A percentile compares a stretch with the other conserved stretches of the same genome.
phyloP scores from a whole-genome alignment of 2,797 vertebrate species.

The Enteromius argenteus region DNA sequence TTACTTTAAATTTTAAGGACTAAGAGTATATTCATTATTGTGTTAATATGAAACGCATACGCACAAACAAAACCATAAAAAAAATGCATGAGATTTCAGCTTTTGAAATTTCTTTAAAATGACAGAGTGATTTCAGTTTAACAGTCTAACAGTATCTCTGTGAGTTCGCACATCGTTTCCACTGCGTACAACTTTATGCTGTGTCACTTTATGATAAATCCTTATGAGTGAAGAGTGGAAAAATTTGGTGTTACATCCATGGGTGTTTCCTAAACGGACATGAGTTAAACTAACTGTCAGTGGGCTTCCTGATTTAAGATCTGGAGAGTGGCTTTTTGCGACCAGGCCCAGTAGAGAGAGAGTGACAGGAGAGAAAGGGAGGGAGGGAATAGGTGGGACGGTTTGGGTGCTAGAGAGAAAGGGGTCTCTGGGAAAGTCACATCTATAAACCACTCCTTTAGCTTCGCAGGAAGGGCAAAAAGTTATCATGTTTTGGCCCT shows the following conservation, averaged over 20 bases:
- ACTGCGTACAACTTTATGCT: background rate
- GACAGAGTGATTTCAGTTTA: background rate
- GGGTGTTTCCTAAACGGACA: constrained; percentile 60
- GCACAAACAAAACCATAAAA: background rate
- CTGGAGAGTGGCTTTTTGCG: constrained; percentile 52
- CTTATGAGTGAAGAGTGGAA: constrained; percentile 51
- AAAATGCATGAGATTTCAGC: background rate
- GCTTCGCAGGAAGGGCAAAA: constrained; percentile 57
- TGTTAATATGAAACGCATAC: background rate
- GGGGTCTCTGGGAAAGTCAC: constrained; percentile 55
- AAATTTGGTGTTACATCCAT: constrained; percentile 48
- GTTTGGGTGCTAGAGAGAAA: background rate
- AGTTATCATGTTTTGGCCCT: constrained; percentile 54
- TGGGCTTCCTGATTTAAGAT: constrained; percentile 64
- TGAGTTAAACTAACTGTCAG: constrained; percentile 61
- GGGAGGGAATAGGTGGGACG: background rate
- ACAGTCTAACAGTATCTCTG: background rate
- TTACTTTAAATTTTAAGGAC: background rate
- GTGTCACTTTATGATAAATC: constrained; percentile 19
- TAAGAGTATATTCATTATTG: background rate
- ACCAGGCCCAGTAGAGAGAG: constrained; percentile 42
- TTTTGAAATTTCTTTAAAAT: background rate
- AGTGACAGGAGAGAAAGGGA: background rate
- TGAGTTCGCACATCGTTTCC: background rate
- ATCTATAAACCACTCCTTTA: constrained; percentile 52